Evolutionary conservation across 2,113 vertebrate genomes (phyloP).

Genomic region (Ginglymostoma cirratum): DNA sequence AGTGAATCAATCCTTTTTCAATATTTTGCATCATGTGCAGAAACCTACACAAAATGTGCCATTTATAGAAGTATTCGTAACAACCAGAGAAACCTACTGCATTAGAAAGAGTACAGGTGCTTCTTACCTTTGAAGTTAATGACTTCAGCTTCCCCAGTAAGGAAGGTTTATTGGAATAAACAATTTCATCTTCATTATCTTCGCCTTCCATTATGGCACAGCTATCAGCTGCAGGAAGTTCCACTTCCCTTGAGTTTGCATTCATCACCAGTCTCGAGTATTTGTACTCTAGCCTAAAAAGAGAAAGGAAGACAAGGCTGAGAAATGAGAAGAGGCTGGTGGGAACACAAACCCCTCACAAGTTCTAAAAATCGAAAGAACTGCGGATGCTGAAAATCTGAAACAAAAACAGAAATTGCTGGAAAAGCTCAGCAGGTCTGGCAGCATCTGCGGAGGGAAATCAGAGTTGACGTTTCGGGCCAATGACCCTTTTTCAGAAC

Average conservation of each 20-base stretch:
- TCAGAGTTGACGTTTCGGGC: too few species aligned
- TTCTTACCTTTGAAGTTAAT: conserved; percentile 82
- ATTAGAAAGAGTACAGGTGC: not conserved
- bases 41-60: not conserved
- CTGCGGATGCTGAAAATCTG: too few species aligned
- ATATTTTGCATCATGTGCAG: not conserved
- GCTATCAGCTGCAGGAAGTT: conserved; percentile 89
- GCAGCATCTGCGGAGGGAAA: too few species aligned
- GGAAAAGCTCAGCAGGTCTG: too few species aligned
- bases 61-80: not conserved
- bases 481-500: too few species aligned
- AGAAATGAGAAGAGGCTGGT: not conserved
- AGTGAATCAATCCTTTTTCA: not conserved
- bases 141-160: conserved; percentile 86
- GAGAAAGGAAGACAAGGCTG: not conserved
- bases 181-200: conserved; percentile 86
- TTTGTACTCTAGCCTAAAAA: conserved; percentile 82
- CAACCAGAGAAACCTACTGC: not conserved
- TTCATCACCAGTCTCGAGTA: conserved; percentile 95
- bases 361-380: too few species aligned
- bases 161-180: conserved; percentile 85
- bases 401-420: too few species aligned
- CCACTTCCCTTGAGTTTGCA: conserved; percentile 83
- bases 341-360: too few species aligned
- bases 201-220: conserved; percentile 98